Percentiles rank a stretch among this genome's conserved stretches.
phyloP scores from a whole-genome alignment of 2,888 invertebrate genomes.

The Keiferia lycopersicella region DNA sequence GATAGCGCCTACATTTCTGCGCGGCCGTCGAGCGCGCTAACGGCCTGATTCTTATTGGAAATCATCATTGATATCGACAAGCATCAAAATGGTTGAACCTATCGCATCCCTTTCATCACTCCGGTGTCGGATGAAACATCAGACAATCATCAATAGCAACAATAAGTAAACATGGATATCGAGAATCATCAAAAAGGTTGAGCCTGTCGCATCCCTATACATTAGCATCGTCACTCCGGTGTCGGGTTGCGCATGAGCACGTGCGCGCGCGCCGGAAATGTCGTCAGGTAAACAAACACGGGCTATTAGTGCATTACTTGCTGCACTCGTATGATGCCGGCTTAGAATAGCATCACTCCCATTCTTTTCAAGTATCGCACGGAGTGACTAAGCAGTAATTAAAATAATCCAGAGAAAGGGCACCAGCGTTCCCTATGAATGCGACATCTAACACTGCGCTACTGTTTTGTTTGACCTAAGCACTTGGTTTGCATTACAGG shows the following conservation, averaged over 20 bases:
- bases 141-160: no score
- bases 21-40: no score
- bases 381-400: no score
- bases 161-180: not conserved
- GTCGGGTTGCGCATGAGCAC: constrained; percentile 58
- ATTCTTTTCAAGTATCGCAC: no score
- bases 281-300: constrained; percentile 78
- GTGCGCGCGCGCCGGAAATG: constrained; percentile 74
- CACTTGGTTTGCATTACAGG: no score
- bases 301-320: no score
- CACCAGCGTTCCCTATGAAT: no score
- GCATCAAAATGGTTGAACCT: not conserved
- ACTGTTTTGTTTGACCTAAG: no score
- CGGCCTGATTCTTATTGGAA: not conserved
- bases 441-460: no score
- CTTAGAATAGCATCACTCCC: no score
- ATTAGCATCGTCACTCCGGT: constrained; percentile 53
- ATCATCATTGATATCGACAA: not conserved
- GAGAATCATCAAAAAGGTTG: not conserved
- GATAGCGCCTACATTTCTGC: not conserved
- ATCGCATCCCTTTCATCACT: constrained; percentile 37
- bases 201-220: constrained; percentile 31
- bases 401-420: no score
- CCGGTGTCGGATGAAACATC: constrained; percentile 62
- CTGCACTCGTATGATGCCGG: no score